These are phyloP conservation scores for Agrilus biguttatus DNA, from an alignment of 2,888 invertebrate species.

Conservation along the genomic window DNA sequence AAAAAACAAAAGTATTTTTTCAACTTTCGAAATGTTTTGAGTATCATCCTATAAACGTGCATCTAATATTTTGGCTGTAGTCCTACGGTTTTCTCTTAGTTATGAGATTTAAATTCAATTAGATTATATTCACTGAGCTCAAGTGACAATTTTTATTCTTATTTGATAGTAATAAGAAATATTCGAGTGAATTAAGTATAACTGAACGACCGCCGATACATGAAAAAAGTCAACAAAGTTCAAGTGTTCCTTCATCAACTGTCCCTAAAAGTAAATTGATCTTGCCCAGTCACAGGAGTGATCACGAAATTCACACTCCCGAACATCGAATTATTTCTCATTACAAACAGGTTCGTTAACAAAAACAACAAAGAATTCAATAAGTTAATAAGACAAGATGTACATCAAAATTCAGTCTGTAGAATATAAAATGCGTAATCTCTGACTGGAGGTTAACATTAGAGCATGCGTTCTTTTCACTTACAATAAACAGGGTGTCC, in stretches of 20 bases:
- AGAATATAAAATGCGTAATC: too few species aligned
- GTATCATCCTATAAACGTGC: too few species aligned
- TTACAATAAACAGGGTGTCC: too few species aligned
- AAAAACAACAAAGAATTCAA: not conserved
- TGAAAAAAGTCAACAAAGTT: slow-evolving; percentile 15
- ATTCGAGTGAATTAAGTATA: slow-evolving; percentile 42
- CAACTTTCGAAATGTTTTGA: too few species aligned
- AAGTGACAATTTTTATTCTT: not conserved
- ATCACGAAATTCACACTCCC: slow-evolving; percentile 47
- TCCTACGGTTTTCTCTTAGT: too few species aligned
- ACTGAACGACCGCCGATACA: slow-evolving; percentile 28
- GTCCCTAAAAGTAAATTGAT: slow-evolving; percentile 22
- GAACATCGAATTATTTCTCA: slow-evolving; percentile 35
- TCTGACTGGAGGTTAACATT: too few species aligned
- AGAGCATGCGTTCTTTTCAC: not conserved
- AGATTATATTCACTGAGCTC: not conserved
- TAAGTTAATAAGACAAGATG: too few species aligned
- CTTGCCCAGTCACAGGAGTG: slow-evolving; percentile 42
- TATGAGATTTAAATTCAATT: too few species aligned
- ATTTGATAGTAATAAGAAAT: slow-evolving; percentile 33
- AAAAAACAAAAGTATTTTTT: too few species aligned
- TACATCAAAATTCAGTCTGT: too few species aligned
- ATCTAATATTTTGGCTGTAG: too few species aligned
- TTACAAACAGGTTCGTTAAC: slow-evolving; percentile 6
- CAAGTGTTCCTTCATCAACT: slow-evolving; percentile 21